These are phyloP conservation scores for Nephrotoma appendiculata DNA, from an alignment of 2,888 invertebrate genomes.

Conservation along the genomic window DNA sequence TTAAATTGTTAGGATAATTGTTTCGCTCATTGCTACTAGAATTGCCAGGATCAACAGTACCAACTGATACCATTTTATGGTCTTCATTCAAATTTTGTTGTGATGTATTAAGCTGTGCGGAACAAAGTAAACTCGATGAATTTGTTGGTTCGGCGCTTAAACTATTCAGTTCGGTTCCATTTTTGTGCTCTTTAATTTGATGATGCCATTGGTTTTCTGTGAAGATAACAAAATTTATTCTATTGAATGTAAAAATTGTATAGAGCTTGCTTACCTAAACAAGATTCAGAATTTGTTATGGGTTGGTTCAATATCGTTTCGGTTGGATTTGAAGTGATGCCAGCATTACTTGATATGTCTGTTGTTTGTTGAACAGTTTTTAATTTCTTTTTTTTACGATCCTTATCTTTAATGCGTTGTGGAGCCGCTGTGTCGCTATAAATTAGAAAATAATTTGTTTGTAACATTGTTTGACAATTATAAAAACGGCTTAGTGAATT, in stretches of 20 bases:
- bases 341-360: background rate
- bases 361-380: conserved; percentile 19
- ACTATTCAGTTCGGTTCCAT: background rate
- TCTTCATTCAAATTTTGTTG: background rate
- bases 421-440: conserved; percentile 25
- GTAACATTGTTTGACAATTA: background rate
- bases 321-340: background rate
- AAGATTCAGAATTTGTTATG: background rate
- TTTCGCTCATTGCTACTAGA: background rate
- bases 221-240: background rate
- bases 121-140: background rate
- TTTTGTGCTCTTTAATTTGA: background rate
- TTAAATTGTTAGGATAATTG: background rate
- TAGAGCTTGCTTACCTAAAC: background rate
- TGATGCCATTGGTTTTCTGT: background rate
- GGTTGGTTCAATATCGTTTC: background rate
- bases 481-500: conserved; percentile 11
- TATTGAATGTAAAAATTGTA: background rate
- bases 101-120: background rate
- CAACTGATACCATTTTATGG: background rate
- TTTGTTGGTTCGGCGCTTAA: background rate
- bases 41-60: background rate
- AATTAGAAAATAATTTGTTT: background rate
- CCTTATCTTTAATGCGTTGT: conserved; percentile 41
- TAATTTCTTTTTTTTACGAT: conserved; percentile 44